A percentile compares a stretch with the other conserved stretches of the same genome.
These are phyloP conservation scores for Idaea straminata DNA, from an alignment of 2,888 invertebrate genomes.

Conservation along the genomic window DNA sequence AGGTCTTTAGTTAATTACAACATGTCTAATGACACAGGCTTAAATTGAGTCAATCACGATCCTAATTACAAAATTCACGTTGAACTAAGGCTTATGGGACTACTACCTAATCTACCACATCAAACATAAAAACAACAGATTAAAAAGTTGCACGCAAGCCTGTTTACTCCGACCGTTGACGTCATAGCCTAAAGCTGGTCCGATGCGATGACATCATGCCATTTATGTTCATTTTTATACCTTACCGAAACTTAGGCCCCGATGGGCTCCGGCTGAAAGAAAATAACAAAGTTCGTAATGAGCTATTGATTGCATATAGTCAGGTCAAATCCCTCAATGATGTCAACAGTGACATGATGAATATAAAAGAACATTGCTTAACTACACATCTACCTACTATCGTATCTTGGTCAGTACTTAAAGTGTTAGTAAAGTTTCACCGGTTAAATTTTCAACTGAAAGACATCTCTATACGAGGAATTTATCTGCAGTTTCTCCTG, in stretches of 20 bases:
- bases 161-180: conserved; percentile 48
- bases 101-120: not conserved
- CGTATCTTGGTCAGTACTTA: not conserved
- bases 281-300: conserved; percentile 22
- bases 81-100: not conserved
- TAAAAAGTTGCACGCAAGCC: conserved; percentile 44
- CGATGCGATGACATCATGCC: conserved; percentile 51
- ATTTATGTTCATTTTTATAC: conserved; percentile 37
- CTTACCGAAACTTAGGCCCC: conserved; percentile 40
- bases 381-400: not conserved
- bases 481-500: not conserved
- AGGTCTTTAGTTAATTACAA: no score
- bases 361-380: conserved; percentile 5
- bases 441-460: no score
- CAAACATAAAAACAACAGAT: conserved; percentile 39
- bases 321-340: conserved; percentile 19
- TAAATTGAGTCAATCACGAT: not conserved
- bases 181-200: conserved; percentile 42
- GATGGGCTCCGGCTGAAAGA: conserved; percentile 33
- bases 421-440: not conserved
- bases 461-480: not conserved
- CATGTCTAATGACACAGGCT: not conserved
- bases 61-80: not conserved
- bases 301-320: conserved; percentile 16
- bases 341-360: conserved; percentile 19